phyloP scores from a whole-genome alignment of 2,797 vertebrate genomes.

The Centropyge bicolor region DNA sequence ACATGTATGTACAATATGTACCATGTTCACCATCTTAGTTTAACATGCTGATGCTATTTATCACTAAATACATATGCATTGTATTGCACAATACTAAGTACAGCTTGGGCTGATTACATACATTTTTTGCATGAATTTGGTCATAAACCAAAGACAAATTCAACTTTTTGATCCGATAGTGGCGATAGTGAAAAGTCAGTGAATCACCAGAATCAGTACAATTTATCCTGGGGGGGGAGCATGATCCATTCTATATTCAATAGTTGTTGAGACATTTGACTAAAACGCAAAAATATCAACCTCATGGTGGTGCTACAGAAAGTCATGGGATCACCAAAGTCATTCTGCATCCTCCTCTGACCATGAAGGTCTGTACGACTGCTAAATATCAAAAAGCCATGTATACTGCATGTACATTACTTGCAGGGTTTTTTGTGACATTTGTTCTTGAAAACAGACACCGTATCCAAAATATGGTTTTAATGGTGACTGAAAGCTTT shows the following conservation, averaged over 20 bases:
- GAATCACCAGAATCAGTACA: neutral
- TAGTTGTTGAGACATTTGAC: neutral
- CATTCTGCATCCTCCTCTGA: neutral
- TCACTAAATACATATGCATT: neutral
- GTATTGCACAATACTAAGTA: too few relatives aligned
- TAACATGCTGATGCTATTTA: neutral
- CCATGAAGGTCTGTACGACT: neutral
- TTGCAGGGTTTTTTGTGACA: slow-evolving; percentile 12
- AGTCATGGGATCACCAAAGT: neutral
- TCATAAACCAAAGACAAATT: neutral
- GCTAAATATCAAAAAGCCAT: slow-evolving; percentile 31
- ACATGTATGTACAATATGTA: neutral
- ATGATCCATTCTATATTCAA: neutral
- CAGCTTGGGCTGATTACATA: neutral
- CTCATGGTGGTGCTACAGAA: neutral
- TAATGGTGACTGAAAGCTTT: slow-evolving; percentile 51
- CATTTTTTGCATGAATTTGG: neutral
- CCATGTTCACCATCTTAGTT: neutral
- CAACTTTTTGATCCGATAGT: neutral
- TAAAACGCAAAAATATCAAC: neutral
- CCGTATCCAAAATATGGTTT: slow-evolving; percentile 48
- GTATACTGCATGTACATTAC: slow-evolving; percentile 29
- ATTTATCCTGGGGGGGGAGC: neutral
- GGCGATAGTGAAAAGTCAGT: neutral
- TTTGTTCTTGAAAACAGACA: slow-evolving; percentile 29